Conservation (phyloP, 2,888 invertebrate genomes). For the Synanthedon myopaeformis region DNA sequence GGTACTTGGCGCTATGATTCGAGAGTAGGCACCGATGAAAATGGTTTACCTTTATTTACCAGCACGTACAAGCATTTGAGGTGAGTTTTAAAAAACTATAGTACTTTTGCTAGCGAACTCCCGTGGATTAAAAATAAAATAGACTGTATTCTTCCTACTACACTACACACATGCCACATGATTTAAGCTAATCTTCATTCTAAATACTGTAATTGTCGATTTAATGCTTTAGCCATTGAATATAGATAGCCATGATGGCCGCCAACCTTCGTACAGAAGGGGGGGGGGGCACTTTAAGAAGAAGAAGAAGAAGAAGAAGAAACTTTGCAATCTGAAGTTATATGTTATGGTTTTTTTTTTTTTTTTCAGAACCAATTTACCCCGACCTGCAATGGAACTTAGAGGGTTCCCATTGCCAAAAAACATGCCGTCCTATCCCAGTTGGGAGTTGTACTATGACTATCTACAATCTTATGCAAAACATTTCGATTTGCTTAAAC, state of each 20-base stretch:
- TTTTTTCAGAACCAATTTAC: conserved; percentile 45
- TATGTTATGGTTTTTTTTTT: conserved; percentile 14
- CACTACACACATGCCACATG: neutral
- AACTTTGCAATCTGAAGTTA: neutral
- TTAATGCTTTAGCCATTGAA: too few species aligned
- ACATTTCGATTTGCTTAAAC: conserved; percentile 38
- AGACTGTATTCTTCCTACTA: neutral
- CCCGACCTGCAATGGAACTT: conserved; percentile 57
- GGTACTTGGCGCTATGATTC: conserved; percentile 63
- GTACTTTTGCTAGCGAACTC: neutral
- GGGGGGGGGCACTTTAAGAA: too few species aligned
- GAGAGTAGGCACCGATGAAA: conserved; percentile 60
- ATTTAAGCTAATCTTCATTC: too few species aligned
- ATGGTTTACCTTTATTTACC: conserved; percentile 71
- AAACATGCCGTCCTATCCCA: conserved; percentile 40
- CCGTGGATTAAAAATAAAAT: too few species aligned
- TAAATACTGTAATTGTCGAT: too few species aligned
- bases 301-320: too few species aligned
- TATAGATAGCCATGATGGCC: too few species aligned
- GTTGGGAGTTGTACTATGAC: conserved; percentile 36
- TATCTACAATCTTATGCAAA: conserved; percentile 41
- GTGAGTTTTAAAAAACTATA: conserved; percentile 34
- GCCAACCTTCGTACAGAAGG: too few species aligned
- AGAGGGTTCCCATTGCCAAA: conserved; percentile 43
- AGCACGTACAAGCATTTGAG: conserved; percentile 78